These are phyloP conservation scores for Nesidiocoris tenuis DNA, from an alignment of 2,888 invertebrate species.

Conservation along the genomic window DNA sequence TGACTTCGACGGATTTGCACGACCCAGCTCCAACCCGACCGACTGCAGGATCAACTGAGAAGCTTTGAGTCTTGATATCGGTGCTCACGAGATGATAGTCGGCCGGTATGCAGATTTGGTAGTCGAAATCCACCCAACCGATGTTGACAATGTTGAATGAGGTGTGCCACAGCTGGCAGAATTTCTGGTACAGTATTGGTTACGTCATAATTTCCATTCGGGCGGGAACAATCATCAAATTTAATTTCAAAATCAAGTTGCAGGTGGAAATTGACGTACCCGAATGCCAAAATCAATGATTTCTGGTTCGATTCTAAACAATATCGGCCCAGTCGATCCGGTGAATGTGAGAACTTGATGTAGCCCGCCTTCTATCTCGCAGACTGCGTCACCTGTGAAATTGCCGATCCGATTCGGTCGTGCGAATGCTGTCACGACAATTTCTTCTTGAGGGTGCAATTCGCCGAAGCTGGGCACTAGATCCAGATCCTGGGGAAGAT, in stretches of 20 bases:
- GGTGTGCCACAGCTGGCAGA: constrained; percentile 24
- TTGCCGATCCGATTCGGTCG: constrained; percentile 15
- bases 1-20: constrained; percentile 2
- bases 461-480: constrained; percentile 1
- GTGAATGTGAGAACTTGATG: constrained; percentile 11
- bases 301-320: constrained; percentile 15
- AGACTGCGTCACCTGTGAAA: constrained; percentile 26
- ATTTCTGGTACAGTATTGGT: constrained; percentile 10
- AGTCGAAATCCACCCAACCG: constrained; percentile 28
- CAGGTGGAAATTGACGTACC: too few relatives aligned
- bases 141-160: constrained; percentile 21
- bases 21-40: not conserved
- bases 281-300: constrained; percentile 17
- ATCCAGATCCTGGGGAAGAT: constrained; percentile 28
- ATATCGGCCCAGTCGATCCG: constrained; percentile 18
- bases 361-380: constrained; percentile 28
- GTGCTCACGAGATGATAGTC: constrained; percentile 13
- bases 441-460: constrained; percentile 1
- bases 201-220: too few relatives aligned
- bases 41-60: constrained; percentile 4
- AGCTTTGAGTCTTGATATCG: constrained; percentile 7
- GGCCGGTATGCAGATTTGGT: constrained; percentile 9
- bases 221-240: too few relatives aligned
- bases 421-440: constrained; percentile 9
- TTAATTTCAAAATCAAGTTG: too few relatives aligned